Evolutionary conservation across 1,140 invertebrate species (phyloP).

Genomic region (Zeugodacus cucurbitae): DNA sequence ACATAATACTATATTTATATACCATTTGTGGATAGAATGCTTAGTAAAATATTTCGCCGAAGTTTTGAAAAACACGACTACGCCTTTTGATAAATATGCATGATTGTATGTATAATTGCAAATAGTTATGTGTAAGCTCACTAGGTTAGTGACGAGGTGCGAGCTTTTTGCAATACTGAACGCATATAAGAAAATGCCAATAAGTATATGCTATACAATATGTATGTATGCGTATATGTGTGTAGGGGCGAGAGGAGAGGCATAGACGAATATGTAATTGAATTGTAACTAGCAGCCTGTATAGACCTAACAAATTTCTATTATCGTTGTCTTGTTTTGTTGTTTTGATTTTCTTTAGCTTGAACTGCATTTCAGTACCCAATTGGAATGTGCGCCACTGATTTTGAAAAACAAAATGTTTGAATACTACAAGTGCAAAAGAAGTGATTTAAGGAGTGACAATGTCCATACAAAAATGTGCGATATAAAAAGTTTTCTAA

Average conservation of each 20-base stretch:
- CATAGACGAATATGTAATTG: neutral
- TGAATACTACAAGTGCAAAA: too few species aligned
- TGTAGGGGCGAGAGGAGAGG: neutral
- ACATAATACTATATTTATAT: too few species aligned
- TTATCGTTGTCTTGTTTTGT: slow-evolving; percentile 4
- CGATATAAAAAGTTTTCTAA: too few species aligned
- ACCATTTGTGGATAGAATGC: too few species aligned
- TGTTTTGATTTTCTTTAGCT: slow-evolving; percentile 6
- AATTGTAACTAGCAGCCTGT: neutral
- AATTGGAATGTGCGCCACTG: neutral
- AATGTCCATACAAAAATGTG: too few species aligned
- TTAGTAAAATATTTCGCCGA: neutral
- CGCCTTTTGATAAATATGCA: neutral
- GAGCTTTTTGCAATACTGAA: slow-evolving; percentile 1
- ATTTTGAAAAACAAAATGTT: too few species aligned
- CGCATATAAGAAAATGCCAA: neutral
- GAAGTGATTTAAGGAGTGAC: too few species aligned
- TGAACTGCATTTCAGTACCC: neutral
- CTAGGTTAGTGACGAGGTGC: neutral
- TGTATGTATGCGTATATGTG: neutral
- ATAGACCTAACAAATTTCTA: neutral
- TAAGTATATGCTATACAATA: neutral
- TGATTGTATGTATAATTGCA: neutral
- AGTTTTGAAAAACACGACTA: neutral
- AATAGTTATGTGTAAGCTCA: neutral